Evolutionary conservation across 2,888 invertebrate genomes (phyloP).

Genomic region (Drosophila siamana): DNA sequence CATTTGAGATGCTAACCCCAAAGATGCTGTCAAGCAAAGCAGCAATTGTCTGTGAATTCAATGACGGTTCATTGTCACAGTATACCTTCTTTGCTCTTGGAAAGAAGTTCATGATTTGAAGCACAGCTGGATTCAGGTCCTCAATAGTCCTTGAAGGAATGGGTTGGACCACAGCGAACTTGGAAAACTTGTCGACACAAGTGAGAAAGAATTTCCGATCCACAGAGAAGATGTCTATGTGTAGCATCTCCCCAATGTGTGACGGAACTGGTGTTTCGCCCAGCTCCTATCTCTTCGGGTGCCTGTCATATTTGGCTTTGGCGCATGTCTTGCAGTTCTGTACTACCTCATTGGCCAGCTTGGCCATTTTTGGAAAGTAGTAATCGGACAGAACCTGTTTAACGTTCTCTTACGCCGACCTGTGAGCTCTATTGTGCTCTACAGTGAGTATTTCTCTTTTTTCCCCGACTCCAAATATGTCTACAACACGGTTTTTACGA

Average conservation of each 20-base stretch:
- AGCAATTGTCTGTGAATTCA: conserved; percentile 20
- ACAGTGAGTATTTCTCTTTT: conserved; percentile 14
- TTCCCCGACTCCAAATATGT: conserved; percentile 9
- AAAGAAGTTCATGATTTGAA: too few species aligned
- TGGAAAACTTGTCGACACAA: conserved; percentile 10
- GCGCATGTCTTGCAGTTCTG: too few species aligned
- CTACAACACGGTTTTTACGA: conserved; percentile 16
- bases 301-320: too few species aligned
- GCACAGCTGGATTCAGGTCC: too few species aligned
- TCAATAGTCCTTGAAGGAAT: conserved; percentile 8
- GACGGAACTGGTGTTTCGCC: background rate
- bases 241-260: conserved; percentile 5
- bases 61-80: conserved; percentile 22
- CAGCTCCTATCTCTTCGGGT: background rate
- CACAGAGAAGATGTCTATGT: conserved; percentile 21
- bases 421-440: conserved; percentile 23
- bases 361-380: too few species aligned
- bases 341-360: too few species aligned
- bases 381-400: too few species aligned
- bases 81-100: background rate
- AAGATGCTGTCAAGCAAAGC: conserved; percentile 19
- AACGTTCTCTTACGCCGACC: too few species aligned
- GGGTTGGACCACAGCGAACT: conserved; percentile 2
- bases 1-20: conserved; percentile 27
- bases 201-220: background rate